Conservation (phyloP, 2,888 invertebrate genomes). For the Agrochola litura region DNA sequence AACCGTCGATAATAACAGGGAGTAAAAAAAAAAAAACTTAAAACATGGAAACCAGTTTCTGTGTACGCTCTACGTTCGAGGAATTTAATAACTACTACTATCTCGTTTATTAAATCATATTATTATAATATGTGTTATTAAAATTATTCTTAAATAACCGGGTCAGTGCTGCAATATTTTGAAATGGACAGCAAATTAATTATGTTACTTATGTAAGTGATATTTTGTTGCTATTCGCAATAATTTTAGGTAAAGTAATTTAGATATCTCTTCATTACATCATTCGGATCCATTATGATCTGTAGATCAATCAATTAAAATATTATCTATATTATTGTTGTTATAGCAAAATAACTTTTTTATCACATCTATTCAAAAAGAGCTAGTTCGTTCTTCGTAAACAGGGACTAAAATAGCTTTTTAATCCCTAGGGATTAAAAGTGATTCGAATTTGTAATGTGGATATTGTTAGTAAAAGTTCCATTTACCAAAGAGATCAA, state of each 20-base stretch:
- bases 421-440: too few species aligned
- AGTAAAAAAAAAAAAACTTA: constrained; percentile 21
- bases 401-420: too few species aligned
- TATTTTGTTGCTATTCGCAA: constrained; percentile 17
- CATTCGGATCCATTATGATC: constrained; percentile 32
- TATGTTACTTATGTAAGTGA: constrained; percentile 34
- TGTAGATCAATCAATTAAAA: constrained; percentile 32
- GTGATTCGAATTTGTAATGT: too few species aligned
- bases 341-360: neutral
- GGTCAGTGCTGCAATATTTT: constrained; percentile 38
- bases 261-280: constrained; percentile 38
- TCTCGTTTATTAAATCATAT: constrained; percentile 49
- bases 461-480: too few species aligned
- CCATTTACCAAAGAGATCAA: too few species aligned
- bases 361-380: too few species aligned
- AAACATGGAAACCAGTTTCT: constrained; percentile 39
- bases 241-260: constrained; percentile 24
- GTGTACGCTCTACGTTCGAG: constrained; percentile 31
- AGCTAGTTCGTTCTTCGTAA: too few species aligned
- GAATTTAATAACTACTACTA: constrained; percentile 38
- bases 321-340: constrained; percentile 6
- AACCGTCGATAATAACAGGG: constrained; percentile 28
- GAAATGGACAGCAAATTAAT: constrained; percentile 43
- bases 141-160: constrained; percentile 40
- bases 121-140: constrained; percentile 22